Evolutionary conservation across 2,797 vertebrate genomes (phyloP), one percentile per base, ranked within the genome.

Genomic region (Lithobates pipiens): DNA sequence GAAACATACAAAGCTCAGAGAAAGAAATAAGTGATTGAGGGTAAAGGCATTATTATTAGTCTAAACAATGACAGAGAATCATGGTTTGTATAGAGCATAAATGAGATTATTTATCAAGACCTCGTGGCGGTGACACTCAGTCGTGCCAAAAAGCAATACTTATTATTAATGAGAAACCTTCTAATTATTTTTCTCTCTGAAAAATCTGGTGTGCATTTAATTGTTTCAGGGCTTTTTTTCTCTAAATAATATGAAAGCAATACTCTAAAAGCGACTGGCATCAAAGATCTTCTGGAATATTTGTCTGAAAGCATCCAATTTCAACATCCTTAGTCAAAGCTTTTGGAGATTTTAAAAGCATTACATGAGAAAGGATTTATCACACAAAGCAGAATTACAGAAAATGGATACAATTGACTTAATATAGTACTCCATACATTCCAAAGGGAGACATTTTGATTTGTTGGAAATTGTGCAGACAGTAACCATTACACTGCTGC

Each of bases 331-430:
- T 78, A 84, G 67, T 77, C 67, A 84, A 71, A 85, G 61, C 70
- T 42, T 54, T 10, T 42, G 54, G 70, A 85, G 57, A 73, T 74
- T 80, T 85, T 85, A 79, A 67, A 80, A 80, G 77, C 84, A 67
- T 73, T 63, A 74, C 63, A 85, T 39, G 54, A 63, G 72, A 74
- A 69, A n/a, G 39, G 77, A 80, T 80, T 85, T 75, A 85, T 80
- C 77, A 80, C 57, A 71, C 39, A 80, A 85, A 79, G 84, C 54
- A 75, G 77, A 78, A 75, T 79, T 80, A 75, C 69, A 67, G 69
- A 85, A 85, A 85, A 85, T 80, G 70, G 77, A 65, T 85, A 80
- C 44, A 75, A 68, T 71, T 85, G 39, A 79, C 71, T 85, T 80
- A 80, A 34, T 54, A 72, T 78, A 74, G 68, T 73, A 68, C 63